Evolutionary conservation across 1,140 invertebrate genomes (phyloP).

Genomic region (Coptotermes formosanus): DNA sequence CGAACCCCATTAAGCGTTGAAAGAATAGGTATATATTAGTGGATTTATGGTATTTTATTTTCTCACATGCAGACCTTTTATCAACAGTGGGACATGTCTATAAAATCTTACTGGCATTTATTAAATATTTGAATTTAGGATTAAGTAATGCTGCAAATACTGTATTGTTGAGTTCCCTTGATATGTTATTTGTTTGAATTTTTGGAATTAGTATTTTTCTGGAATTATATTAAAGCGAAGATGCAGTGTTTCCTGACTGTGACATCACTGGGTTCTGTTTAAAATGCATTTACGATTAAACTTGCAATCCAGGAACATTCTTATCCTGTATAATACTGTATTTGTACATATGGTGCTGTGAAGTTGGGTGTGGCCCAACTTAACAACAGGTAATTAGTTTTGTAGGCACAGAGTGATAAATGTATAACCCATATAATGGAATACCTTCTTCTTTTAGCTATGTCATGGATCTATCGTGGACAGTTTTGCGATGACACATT

Average conservation of each 20-base stretch:
- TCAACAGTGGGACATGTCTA: background rate
- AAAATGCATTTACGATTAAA: background rate
- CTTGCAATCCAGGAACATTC: background rate
- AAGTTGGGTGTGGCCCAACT: background rate
- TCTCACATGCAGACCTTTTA: background rate
- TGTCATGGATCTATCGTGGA: background rate
- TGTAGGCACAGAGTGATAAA: background rate
- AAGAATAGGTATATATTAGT: background rate
- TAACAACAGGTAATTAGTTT: background rate
- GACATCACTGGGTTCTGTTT: background rate
- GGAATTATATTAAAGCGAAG: background rate
- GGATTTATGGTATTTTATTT: background rate
- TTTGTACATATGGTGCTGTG: constrained; percentile 5
- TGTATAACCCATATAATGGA: background rate
- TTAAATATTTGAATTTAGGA: background rate
- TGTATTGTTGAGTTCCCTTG: background rate
- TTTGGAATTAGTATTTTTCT: background rate
- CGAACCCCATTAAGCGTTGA: background rate
- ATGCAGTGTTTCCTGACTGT: background rate
- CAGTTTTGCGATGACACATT: background rate
- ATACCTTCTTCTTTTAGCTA: background rate
- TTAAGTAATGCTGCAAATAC: background rate
- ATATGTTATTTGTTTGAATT: background rate
- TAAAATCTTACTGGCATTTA: background rate
- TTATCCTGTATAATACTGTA: background rate